phyloP scores from a whole-genome alignment of 1,140 invertebrate species.

The Dufourea novaeangliae region DNA sequence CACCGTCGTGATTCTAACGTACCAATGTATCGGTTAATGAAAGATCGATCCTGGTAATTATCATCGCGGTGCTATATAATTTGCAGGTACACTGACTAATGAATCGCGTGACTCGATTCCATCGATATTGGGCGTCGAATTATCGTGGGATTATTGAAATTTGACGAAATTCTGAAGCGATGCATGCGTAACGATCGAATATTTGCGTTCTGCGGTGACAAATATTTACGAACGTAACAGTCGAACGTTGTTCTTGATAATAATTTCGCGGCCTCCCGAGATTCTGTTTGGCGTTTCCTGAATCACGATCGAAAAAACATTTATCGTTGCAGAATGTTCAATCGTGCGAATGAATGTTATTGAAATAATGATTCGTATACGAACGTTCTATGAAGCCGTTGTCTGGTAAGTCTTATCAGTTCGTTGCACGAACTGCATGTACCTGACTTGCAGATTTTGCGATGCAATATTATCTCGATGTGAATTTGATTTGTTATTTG shows the following conservation, averaged over 20 bases:
- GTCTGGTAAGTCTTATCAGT: neutral
- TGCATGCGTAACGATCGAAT: neutral
- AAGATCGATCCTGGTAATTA: neutral
- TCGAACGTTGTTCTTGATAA: constrained; percentile 7
- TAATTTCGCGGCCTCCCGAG: constrained; percentile 2
- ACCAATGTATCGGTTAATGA: neutral
- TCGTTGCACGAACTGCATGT: neutral
- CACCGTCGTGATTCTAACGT: neutral
- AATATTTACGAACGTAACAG: constrained; percentile 37
- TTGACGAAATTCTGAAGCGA: constrained; percentile 45
- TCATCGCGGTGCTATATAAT: constrained; percentile 37
- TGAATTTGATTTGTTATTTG: no score
- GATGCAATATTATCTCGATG: no score
- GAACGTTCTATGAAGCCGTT: neutral
- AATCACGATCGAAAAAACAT: neutral
- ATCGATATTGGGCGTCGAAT: constrained; percentile 53
- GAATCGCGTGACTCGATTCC: constrained; percentile 39
- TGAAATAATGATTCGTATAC: neutral
- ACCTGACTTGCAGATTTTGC: neutral
- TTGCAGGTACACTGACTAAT: constrained; percentile 37
- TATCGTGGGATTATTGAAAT: constrained; percentile 47
- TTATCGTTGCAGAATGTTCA: neutral
- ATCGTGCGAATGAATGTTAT: neutral
- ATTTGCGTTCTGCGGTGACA: neutral
- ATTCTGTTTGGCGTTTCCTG: neutral